phyloP scores from a whole-genome alignment of 2,888 invertebrate genomes.

The Plutella xylostella region DNA sequence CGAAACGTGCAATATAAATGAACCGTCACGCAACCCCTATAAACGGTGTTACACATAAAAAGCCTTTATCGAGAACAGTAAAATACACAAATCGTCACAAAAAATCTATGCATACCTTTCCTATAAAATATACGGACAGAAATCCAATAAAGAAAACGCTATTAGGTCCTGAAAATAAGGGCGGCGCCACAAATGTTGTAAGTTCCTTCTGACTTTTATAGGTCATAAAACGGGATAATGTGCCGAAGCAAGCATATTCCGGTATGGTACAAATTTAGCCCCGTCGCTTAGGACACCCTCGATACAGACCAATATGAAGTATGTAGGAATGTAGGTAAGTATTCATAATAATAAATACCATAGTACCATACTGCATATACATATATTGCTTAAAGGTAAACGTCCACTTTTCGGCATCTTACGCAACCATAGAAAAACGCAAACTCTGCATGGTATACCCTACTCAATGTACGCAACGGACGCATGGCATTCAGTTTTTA shows the following conservation, averaged over 20 bases:
- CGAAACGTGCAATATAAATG: slow-evolving; percentile 36
- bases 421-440: too few relatives aligned
- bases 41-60: slow-evolving; percentile 46
- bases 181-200: slow-evolving; percentile 60
- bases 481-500: too few relatives aligned
- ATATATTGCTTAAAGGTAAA: too few relatives aligned
- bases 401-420: too few relatives aligned
- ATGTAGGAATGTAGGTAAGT: too few relatives aligned
- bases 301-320: slow-evolving; percentile 49
- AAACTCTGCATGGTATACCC: too few relatives aligned
- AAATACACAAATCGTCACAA: slow-evolving; percentile 51
- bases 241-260: slow-evolving; percentile 62
- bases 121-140: slow-evolving; percentile 52
- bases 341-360: too few relatives aligned
- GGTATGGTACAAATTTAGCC: slow-evolving; percentile 66
- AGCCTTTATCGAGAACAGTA: slow-evolving; percentile 47
- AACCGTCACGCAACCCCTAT: slow-evolving; percentile 49
- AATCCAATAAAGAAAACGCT: slow-evolving; percentile 53
- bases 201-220: slow-evolving; percentile 63
- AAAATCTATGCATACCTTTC: slow-evolving; percentile 53
- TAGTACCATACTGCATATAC: too few relatives aligned
- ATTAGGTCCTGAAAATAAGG: slow-evolving; percentile 64
- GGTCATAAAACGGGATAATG: slow-evolving; percentile 67
- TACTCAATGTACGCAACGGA: too few relatives aligned
- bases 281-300: slow-evolving; percentile 41